Evolutionary conservation across 2,113 vertebrate species (phyloP).

Genomic region (Lepus europaeus): DNA sequence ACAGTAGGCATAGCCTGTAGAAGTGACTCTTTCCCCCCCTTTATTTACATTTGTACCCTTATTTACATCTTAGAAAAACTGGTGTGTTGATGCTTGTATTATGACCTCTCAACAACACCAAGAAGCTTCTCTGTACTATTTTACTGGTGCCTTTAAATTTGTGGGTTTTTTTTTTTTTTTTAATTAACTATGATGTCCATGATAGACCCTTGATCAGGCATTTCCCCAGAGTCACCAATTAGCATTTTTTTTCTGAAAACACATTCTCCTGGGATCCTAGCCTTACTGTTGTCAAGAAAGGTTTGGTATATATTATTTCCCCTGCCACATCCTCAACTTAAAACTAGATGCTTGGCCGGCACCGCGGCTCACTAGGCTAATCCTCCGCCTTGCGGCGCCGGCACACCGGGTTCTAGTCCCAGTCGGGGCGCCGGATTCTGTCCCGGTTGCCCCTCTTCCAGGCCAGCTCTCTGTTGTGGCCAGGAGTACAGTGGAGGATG

Average conservation of each 20-base stretch:
- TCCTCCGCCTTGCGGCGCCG: no score
- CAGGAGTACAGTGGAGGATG: no score
- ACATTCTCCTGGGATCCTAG: background rate
- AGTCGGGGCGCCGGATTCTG: no score
- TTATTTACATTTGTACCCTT: constrained; percentile 5
- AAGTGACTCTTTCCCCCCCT: background rate
- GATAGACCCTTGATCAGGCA: background rate
- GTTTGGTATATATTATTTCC: constrained; percentile 9
- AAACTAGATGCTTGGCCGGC: background rate
- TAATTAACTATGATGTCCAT: background rate
- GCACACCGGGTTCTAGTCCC: no score
- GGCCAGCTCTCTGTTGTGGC: no score
- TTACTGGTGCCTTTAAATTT: constrained; percentile 12
- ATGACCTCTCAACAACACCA: background rate
- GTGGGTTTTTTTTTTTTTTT: background rate
- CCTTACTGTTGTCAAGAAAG: background rate
- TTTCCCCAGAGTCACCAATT: constrained; percentile 10
- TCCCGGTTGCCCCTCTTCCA: no score
- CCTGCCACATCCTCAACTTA: background rate
- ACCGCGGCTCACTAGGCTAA: no score
- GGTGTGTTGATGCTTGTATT: background rate
- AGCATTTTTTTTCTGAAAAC: background rate
- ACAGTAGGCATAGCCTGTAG: constrained; percentile 24
- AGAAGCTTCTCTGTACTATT: background rate
- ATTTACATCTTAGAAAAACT: background rate